These are phyloP conservation scores for Gavialis gangeticus DNA, from an alignment of 2,113 vertebrate genomes.

Conservation along the genomic window DNA sequence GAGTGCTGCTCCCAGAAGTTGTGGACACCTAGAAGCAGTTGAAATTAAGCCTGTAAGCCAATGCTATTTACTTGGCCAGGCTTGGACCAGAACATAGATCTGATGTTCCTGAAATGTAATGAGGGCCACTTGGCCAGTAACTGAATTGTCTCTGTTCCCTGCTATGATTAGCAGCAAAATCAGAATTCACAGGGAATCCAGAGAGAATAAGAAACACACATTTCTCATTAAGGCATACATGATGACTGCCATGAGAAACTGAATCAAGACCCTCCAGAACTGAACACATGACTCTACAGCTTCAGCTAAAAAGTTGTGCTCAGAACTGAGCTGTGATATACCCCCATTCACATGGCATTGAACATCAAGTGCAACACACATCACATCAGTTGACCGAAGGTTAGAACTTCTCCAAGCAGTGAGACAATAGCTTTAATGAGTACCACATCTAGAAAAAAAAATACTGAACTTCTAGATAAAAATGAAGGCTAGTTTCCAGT, in stretches of 20 bases:
- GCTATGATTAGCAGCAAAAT: neutral
- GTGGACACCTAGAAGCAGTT: neutral
- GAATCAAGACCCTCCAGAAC: neutral
- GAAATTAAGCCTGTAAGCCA: neutral
- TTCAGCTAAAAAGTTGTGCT: too few relatives aligned
- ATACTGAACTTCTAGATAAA: neutral
- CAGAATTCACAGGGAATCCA: neutral
- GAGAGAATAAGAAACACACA: too few relatives aligned
- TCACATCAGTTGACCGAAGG: too few relatives aligned
- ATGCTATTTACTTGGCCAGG: neutral
- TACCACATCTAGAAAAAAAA: neutral
- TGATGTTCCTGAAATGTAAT: neutral
- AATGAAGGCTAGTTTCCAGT: neutral
- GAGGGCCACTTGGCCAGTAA: neutral
- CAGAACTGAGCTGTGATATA: neutral
- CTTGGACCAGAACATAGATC: neutral
- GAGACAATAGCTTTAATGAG: neutral
- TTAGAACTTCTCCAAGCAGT: neutral
- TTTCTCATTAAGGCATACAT: too few relatives aligned
- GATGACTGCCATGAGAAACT: neutral
- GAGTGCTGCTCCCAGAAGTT: neutral
- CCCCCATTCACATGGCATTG: neutral
- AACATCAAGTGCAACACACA: neutral
- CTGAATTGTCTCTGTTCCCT: neutral
- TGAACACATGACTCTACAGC: neutral